A percentile compares a stretch with the other conserved stretches of the same genome.
These are phyloP conservation scores for Abrostola tripartita DNA, from an alignment of 2,888 invertebrate species.

Conservation along the genomic window DNA sequence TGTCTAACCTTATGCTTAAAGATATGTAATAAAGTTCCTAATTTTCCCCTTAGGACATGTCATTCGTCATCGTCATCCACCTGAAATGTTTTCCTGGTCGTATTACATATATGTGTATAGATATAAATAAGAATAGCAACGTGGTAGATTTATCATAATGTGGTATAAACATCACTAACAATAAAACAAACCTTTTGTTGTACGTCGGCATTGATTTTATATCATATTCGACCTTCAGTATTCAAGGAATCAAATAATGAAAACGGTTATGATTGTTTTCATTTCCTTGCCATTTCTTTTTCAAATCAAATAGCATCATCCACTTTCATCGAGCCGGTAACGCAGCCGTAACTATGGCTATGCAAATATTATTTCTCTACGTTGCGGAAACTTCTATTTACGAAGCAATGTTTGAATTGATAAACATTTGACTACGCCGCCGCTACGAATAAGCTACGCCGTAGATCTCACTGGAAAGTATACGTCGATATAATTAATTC, in stretches of 20 bases:
- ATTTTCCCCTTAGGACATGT: too few relatives aligned
- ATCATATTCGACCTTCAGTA: slow-evolving; percentile 2
- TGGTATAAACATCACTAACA: neutral
- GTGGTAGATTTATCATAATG: too few relatives aligned
- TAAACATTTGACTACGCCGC: slow-evolving; percentile 40
- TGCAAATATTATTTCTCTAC: slow-evolving; percentile 19
- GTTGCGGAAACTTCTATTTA: slow-evolving; percentile 28
- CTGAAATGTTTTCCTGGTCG: too few relatives aligned
- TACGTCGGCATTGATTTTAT: neutral
- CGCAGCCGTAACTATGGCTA: slow-evolving; percentile 10
- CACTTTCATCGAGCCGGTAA: slow-evolving; percentile 5
- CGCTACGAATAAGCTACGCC: slow-evolving; percentile 41
- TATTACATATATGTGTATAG: too few relatives aligned
- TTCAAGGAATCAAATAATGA: slow-evolving; percentile 5
- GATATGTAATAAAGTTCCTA: too few relatives aligned
- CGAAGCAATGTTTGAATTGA: slow-evolving; percentile 35
- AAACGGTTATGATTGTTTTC: slow-evolving; percentile 10
- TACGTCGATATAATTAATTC: slow-evolving; percentile 51
- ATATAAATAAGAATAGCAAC: too few relatives aligned
- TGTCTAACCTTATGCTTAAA: too few relatives aligned
- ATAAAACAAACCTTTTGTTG: neutral
- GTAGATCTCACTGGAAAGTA: slow-evolving; percentile 48
- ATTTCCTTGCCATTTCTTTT: slow-evolving; percentile 21
- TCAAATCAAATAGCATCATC: slow-evolving; percentile 13
- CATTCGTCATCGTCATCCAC: too few relatives aligned